A percentile compares a stretch with the other conserved stretches of the same genome.
Conservation (phyloP, 2,888 invertebrate genomes). For the Drosophila dives region DNA sequence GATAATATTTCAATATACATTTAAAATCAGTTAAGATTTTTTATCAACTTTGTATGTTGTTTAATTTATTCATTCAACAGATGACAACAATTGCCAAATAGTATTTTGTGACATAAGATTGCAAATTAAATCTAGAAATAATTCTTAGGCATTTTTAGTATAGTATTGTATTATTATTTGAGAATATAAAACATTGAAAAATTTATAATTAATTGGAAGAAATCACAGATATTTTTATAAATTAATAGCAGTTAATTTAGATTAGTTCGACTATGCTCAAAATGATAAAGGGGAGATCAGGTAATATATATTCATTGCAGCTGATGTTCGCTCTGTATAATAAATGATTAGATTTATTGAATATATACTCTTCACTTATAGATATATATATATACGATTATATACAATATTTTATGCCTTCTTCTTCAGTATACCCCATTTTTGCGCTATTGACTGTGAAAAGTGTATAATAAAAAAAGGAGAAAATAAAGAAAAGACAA, state of each 20-base stretch:
- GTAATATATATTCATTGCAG: not conserved
- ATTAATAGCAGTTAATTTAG: not conserved
- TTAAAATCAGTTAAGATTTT: not conserved
- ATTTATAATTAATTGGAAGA: not conserved
- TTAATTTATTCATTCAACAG: not conserved
- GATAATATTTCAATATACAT: not conserved
- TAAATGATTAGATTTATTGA: not conserved
- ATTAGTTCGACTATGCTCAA: not conserved
- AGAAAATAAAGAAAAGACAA: slow-evolving; percentile 9
- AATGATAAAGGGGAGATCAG: not conserved
- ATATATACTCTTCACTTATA: not conserved
- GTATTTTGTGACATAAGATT: not conserved
- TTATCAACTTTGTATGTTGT: not conserved
- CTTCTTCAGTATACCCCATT: not conserved
- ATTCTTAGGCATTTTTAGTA: not conserved
- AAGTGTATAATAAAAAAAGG: not conserved
- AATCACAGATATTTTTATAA: not conserved
- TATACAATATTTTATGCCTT: not conserved
- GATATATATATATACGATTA: too few relatives aligned
- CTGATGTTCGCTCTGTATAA: not conserved
- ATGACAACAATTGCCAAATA: not conserved
- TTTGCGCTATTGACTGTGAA: not conserved
- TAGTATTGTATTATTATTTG: not conserved
- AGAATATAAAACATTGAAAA: not conserved
- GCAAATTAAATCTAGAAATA: not conserved